A percentile compares a stretch with the other conserved stretches of the same genome.
These are phyloP conservation scores for Platysternon megacephalum DNA, from an alignment of 2,113 vertebrate genomes.

Conservation along the genomic window DNA sequence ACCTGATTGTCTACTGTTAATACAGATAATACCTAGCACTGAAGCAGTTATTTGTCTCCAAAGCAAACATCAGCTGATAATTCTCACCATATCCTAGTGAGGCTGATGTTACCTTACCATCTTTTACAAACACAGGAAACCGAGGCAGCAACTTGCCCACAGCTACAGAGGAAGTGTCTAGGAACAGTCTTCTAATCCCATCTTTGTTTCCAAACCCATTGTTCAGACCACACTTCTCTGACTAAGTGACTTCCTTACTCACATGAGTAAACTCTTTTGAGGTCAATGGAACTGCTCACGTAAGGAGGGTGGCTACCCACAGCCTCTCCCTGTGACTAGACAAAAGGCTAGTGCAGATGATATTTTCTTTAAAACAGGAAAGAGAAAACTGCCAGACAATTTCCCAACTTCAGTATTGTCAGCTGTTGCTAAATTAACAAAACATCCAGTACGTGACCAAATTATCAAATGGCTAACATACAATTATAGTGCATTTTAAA, in stretches of 20 bases:
- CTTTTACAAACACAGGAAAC: not conserved
- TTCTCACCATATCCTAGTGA: not conserved
- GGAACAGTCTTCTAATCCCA: no score
- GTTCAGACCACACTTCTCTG: not conserved
- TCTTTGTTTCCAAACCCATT: accelerated
- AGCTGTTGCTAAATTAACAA: conserved; percentile 78
- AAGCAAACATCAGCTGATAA: not conserved
- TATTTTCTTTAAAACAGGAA: conserved; percentile 62
- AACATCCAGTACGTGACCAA: conserved; percentile 74
- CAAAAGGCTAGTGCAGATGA: conserved; percentile 47
- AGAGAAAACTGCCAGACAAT: conserved; percentile 58
- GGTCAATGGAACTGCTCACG: not conserved
- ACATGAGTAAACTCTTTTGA: not conserved
- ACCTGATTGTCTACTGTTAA: not conserved
- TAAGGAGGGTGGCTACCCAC: not conserved
- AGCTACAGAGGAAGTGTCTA: not conserved
- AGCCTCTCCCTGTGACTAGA: conserved; percentile 31
- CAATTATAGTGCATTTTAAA: conserved; percentile 78
- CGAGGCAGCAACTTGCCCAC: not conserved
- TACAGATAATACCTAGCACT: not conserved
- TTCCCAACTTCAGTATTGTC: conserved; percentile 72
- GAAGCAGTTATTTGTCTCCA: not conserved
- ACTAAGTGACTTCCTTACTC: not conserved
- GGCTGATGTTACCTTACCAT: not conserved
- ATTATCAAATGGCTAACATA: conserved; percentile 78